Percentiles rank a stretch among this genome's conserved stretches.
phyloP scores from a whole-genome alignment of 2,797 vertebrate species.

The Eurystomus glaucurus region DNA sequence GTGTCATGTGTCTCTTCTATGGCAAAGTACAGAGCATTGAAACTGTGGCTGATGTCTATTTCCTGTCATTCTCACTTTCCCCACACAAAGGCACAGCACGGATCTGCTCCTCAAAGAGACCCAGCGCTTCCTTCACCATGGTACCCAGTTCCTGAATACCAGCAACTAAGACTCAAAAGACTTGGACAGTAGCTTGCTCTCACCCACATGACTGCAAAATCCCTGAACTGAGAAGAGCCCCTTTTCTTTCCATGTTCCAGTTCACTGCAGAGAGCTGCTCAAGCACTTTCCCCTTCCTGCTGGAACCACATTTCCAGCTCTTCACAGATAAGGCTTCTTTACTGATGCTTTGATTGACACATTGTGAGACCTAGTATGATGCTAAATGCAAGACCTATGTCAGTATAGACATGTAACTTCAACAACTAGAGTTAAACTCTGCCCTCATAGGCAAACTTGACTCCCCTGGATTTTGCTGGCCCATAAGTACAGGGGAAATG shows the following conservation, averaged over 20 bases:
- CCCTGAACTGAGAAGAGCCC: neutral
- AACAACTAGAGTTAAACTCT: neutral
- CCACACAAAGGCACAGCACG: neutral
- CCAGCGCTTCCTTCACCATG: neutral
- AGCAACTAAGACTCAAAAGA: neutral
- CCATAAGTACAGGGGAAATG: neutral
- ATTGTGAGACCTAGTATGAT: neutral
- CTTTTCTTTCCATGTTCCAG: neutral
- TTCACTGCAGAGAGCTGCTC: neutral
- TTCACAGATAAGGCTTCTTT: neutral
- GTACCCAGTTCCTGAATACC: neutral
- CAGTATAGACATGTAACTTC: neutral
- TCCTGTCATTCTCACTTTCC: neutral
- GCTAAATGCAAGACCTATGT: rapidly evolving
- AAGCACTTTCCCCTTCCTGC: rapidly evolving
- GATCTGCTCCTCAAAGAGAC: neutral
- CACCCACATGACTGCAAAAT: neutral
- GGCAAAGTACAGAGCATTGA: neutral
- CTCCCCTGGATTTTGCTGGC: neutral
- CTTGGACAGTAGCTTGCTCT: neutral
- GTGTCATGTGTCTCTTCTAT: neutral
- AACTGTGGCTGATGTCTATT: rapidly evolving
- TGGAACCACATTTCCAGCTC: neutral
- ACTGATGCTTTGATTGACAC: neutral
- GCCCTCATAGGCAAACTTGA: neutral